A percentile compares a stretch with the other conserved stretches of the same genome.
Evolutionary conservation across 2,888 invertebrate genomes (phyloP).

Genomic region (Drosophila kokeensis): DNA sequence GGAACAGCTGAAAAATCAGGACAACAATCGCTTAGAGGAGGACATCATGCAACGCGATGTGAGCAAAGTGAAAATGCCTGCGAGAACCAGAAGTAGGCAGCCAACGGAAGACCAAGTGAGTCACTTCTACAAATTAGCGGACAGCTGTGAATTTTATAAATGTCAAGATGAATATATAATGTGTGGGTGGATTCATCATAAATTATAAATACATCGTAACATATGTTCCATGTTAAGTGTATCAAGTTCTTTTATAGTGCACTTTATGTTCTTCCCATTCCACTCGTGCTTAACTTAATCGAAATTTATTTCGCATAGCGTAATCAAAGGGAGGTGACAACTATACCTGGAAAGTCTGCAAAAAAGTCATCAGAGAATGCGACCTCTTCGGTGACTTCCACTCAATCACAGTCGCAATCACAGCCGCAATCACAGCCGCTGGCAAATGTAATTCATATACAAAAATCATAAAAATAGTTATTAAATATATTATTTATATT

Average conservation of each 20-base stretch:
- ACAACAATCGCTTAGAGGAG: conserved; percentile 34
- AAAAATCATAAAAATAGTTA: not conserved
- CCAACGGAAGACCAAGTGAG: conserved; percentile 60
- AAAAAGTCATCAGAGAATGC: conserved; percentile 32
- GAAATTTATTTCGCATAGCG: conserved; percentile 4
- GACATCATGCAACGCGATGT: conserved; percentile 66
- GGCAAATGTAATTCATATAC: not conserved
- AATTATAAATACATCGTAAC: not conserved
- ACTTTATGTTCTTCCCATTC: not conserved
- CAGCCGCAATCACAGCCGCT: conserved; percentile 1
- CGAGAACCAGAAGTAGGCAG: conserved; percentile 28
- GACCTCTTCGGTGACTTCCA: conserved; percentile 25
- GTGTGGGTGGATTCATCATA: not conserved
- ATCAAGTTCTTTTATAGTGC: too few relatives aligned
- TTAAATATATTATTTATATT: not conserved
- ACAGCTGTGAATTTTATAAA: not conserved
- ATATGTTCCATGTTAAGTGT: not conserved
- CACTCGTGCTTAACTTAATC: not conserved
- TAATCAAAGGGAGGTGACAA: conserved; percentile 14
- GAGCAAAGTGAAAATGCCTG: conserved; percentile 29
- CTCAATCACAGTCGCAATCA: conserved; percentile 6
- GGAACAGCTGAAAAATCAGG: conserved; percentile 19
- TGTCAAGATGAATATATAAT: not conserved
- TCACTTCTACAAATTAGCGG: not conserved
- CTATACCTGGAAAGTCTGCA: conserved; percentile 24